A percentile compares a stretch with the other conserved stretches of the same genome.
These are phyloP conservation scores for Brachyalestes nurse DNA, from an alignment of 2,797 vertebrate genomes.

Conservation along the genomic window DNA sequence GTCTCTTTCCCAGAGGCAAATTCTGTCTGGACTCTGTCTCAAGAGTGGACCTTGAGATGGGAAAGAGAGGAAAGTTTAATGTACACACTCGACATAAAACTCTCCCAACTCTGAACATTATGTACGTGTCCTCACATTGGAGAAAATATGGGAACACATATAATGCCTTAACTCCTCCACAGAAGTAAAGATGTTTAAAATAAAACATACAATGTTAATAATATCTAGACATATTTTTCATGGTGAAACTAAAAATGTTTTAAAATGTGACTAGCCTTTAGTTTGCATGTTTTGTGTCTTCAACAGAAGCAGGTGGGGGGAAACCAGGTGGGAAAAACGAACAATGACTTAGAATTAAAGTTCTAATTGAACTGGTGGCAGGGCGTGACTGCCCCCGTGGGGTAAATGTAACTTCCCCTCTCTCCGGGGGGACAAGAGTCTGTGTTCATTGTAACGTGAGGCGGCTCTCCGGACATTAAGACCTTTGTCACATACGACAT, in stretches of 20 bases:
- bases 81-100: conserved; percentile 12
- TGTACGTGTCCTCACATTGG: neutral
- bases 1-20: conserved; percentile 26
- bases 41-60: conserved; percentile 16
- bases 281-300: conserved; percentile 4
- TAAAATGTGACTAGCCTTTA: neutral
- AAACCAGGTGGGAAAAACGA: conserved; percentile 13
- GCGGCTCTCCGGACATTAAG: conserved; percentile 68
- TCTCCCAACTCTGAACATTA: neutral
- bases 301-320: conserved; percentile 22
- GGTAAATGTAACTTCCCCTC: conserved; percentile 59
- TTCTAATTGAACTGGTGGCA: conserved; percentile 68
- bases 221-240: neutral
- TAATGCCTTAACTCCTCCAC: neutral
- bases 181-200: neutral
- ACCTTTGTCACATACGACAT: conserved; percentile 76
- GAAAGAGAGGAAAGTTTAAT: conserved; percentile 9
- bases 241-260: neutral
- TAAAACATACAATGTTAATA: neutral
- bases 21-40: conserved; percentile 4
- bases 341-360: conserved; percentile 31
- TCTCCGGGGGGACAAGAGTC: conserved; percentile 69
- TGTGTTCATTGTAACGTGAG: conserved; percentile 76
- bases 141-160: neutral
- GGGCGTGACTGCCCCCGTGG: conserved; percentile 64